Evolutionary conservation across 2,797 vertebrate species (phyloP).

Genomic region (Coregonus sp.): DNA sequence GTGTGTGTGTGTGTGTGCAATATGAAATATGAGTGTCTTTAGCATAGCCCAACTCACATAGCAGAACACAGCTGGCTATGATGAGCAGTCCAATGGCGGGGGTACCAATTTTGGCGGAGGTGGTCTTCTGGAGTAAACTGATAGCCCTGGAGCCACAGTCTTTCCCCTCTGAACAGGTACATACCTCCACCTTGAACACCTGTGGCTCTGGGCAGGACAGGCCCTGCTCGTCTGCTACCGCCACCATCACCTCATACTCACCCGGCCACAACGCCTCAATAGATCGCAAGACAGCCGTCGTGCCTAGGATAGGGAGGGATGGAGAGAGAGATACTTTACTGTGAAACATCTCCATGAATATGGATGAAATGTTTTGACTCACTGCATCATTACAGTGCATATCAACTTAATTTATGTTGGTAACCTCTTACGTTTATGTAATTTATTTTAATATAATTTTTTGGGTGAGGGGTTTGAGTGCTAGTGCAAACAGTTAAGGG

Average conservation of each 20-base stretch:
- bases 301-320: constrained; percentile 51
- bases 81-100: constrained; percentile 64
- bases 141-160: constrained; percentile 16
- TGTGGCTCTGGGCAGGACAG: constrained; percentile 61
- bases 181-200: constrained; percentile 66
- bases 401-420: too few relatives aligned
- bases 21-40: not conserved
- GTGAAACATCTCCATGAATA: not conserved
- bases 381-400: not conserved
- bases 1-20: not conserved
- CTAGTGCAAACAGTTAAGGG: not conserved
- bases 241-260: constrained; percentile 60
- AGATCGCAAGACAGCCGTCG: constrained; percentile 62
- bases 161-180: constrained; percentile 56
- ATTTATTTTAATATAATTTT: not conserved
- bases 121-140: not conserved
- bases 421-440: too few relatives aligned
- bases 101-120: constrained; percentile 40
- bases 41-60: constrained; percentile 66
- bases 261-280: constrained; percentile 67
- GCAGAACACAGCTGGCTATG: constrained; percentile 48
- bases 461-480: not conserved
- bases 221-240: constrained; percentile 68
- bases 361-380: not conserved
- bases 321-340: not conserved